A percentile compares a stretch with the other conserved stretches of the same genome.
phyloP scores from a whole-genome alignment of 2,888 invertebrate species.

The Lasioglossum leucozonium region DNA sequence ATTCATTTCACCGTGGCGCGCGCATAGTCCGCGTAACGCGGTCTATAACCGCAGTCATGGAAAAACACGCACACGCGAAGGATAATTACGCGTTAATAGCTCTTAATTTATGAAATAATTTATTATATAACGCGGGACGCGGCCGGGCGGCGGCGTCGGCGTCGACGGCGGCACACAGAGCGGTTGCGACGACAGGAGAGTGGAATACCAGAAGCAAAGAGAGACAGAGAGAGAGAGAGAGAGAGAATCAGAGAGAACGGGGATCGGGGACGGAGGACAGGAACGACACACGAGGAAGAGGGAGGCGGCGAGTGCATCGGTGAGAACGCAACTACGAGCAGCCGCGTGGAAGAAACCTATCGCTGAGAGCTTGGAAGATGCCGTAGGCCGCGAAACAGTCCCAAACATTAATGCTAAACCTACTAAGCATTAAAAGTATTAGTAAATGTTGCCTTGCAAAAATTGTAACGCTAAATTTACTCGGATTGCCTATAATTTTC shows the following conservation, averaged over 20 bases:
- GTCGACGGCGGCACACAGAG: conserved; percentile 44
- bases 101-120: conserved; percentile 80
- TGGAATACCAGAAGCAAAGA: conserved; percentile 26
- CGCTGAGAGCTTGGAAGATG: neutral
- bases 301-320: conserved; percentile 4
- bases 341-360: neutral
- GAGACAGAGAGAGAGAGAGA: neutral
- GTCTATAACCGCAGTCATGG: conserved; percentile 73
- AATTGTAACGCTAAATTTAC: too few species aligned
- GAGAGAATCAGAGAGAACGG: conserved; percentile 28
- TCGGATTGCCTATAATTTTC: too few species aligned
- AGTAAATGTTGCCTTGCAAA: too few species aligned
- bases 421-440: too few species aligned
- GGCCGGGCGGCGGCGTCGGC: conserved; percentile 32
- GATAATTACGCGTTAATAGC: conserved; percentile 79
- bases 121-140: conserved; percentile 75
- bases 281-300: neutral
- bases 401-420: too few species aligned
- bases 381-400: too few species aligned
- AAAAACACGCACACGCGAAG: conserved; percentile 76
- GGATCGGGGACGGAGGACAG: neutral
- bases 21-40: conserved; percentile 67
- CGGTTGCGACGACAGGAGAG: conserved; percentile 9
- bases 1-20: conserved; percentile 57
- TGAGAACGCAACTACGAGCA: conserved; percentile 22